Evolutionary conservation across 2,113 vertebrate genomes (phyloP).

Genomic region (Aptenodytes forsteri): DNA sequence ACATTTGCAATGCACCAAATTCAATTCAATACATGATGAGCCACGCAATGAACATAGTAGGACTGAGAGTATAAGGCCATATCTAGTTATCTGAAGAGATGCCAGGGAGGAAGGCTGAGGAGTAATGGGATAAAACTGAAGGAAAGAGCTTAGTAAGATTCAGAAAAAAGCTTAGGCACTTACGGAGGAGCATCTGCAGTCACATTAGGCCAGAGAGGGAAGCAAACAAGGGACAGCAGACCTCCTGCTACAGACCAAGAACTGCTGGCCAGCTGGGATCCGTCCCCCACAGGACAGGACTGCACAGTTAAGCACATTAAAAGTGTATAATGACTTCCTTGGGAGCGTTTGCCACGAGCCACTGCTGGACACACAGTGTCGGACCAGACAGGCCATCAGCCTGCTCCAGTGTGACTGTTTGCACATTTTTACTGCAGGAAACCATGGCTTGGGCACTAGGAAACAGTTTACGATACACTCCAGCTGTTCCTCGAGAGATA

Average conservation of each 20-base stretch:
- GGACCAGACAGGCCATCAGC: not conserved
- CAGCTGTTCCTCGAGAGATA: not conserved
- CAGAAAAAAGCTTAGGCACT: not conserved
- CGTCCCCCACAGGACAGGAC: not conserved
- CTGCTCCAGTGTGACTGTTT: not conserved
- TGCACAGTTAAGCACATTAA: not conserved
- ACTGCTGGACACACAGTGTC: not conserved
- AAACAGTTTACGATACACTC: not conserved
- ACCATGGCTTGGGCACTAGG: not conserved
- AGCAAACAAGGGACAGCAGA: not conserved
- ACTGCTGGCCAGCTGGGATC: not conserved
- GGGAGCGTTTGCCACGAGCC: not conserved
- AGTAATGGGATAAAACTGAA: not conserved
- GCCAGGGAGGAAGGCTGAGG: not conserved
- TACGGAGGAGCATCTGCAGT: not conserved
- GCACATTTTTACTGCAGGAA: not conserved
- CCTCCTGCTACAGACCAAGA: not conserved
- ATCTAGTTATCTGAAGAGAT: not conserved
- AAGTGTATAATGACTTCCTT: not conserved
- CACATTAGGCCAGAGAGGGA: not conserved
- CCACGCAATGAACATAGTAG: not conserved
- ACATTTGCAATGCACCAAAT: fast-evolving
- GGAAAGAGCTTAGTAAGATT: not conserved
- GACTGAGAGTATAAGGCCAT: not conserved
- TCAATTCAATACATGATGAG: not conserved